phyloP scores from a whole-genome alignment of 2,113 vertebrate species.

The Macaca mulatta region DNA sequence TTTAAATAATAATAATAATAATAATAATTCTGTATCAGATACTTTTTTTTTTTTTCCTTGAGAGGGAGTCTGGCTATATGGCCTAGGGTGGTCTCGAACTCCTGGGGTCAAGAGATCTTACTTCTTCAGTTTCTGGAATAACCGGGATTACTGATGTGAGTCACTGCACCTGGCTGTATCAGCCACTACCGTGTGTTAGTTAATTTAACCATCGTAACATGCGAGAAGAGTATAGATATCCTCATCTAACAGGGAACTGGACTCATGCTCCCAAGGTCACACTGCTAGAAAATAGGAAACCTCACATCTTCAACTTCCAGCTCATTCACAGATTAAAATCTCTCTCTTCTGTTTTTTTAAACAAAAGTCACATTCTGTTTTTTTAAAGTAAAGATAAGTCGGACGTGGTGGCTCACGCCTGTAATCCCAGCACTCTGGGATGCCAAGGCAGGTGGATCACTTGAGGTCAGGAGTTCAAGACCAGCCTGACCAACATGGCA shows the following conservation, averaged over 20 bases:
- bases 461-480: no score
- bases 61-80: no score
- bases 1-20: no score
- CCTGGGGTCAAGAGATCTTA: not conserved
- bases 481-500: no score
- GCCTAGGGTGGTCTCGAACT: no score
- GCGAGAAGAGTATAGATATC: not conserved
- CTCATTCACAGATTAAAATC: slow-evolving; percentile 14
- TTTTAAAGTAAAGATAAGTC: no score
- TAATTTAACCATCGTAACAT: not conserved
- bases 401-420: no score
- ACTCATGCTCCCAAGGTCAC: not conserved
- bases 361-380: not conserved
- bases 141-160: no score
- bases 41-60: no score
- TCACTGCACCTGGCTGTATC: no score
- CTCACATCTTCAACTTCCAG: not conserved
- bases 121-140: not conserved
- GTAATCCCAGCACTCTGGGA: no score
- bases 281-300: not conserved
- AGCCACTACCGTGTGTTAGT: not conserved
- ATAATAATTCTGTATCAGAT: not conserved
- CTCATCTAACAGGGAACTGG: not conserved
- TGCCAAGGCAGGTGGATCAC: no score
- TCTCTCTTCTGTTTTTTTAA: not conserved